Evolutionary conservation across 2,113 vertebrate genomes (phyloP).

Genomic region (Elephantulus edwardii): DNA sequence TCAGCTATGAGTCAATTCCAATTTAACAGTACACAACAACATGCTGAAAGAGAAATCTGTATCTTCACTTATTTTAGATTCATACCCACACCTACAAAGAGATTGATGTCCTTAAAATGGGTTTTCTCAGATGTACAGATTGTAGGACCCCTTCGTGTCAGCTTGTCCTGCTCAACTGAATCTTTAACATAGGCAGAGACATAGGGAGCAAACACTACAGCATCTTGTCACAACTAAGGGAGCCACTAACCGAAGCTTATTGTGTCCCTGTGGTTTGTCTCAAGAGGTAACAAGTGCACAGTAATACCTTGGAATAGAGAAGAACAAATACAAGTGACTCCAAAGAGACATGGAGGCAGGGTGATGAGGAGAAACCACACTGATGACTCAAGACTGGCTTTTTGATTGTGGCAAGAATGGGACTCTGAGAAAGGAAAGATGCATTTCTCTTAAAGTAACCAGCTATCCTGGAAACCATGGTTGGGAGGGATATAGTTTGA

Average conservation of each 20-base stretch:
- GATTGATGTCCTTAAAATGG: background rate
- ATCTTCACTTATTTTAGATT: slow-evolving; percentile 24
- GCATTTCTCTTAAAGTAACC: background rate
- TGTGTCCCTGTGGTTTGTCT: background rate
- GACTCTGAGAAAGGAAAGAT: fast-evolving
- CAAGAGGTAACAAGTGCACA: background rate
- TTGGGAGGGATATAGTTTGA: background rate
- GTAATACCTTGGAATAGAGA: background rate
- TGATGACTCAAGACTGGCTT: background rate
- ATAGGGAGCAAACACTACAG: background rate
- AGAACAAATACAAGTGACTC: background rate
- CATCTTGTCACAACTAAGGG: background rate
- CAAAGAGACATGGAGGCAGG: background rate
- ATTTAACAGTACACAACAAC: no score
- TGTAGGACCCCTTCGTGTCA: background rate
- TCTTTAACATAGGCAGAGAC: background rate
- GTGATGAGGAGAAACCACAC: background rate
- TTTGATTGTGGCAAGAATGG: background rate
- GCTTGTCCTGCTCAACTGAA: background rate
- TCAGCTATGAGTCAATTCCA: no score
- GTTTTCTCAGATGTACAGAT: background rate
- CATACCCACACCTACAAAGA: background rate
- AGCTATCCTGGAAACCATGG: background rate
- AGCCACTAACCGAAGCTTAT: background rate
- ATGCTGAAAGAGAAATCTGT: background rate